Evolutionary conservation across 2,797 vertebrate species (phyloP), one percentile per base, ranked within the genome.

Genomic region (Artibeus lituratus): DNA sequence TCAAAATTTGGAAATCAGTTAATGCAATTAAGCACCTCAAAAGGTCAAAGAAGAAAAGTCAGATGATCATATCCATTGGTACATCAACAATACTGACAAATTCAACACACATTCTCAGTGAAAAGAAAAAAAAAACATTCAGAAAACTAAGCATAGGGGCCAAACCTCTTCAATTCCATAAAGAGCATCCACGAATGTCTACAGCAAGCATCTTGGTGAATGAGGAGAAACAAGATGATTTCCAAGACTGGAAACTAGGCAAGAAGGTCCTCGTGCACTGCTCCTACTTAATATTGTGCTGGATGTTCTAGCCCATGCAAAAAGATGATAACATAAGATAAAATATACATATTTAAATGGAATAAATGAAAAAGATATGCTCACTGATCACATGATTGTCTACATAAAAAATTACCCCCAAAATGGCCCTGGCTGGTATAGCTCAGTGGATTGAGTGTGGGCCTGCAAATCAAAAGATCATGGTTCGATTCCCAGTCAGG

Each of bases 1-100:
- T 95, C 19, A 57, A 47, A 67, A 51, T 18, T 29, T 87, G 67
- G 18, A 94, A 90, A 80, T 73, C 26, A 73, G 21, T 47, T 10
- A 78, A 42, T 69, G 10, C 8, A 72, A 77, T 76, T 77, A 73
- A 51, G 29, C 51, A 15, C 2, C 57, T 70, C 24, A 80, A 49
- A 7, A 32, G 3, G 0, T 19, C 77, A n/a, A 57, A 65, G 53
- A 44, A 16, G 6, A 88, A 44, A 65, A 55, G 62, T 39, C 11
- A 82, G 19, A 74, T 73, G 4, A 74, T 67, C 15, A 2, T 49
- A 39, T 69, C 51, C 90, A 15, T 29, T 44, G 42, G 74, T 1
- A 15, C 15, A 72, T 24, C n/a, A 55, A 83, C 67, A 57, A 2
- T 21, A 77, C 16, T 55, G 14, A 82, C 1, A 85, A 73, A 73